Percentiles rank a stretch among this genome's conserved stretches.
Evolutionary conservation across 2,797 vertebrate genomes (phyloP).

Genomic region (Tragopan temminckii): DNA sequence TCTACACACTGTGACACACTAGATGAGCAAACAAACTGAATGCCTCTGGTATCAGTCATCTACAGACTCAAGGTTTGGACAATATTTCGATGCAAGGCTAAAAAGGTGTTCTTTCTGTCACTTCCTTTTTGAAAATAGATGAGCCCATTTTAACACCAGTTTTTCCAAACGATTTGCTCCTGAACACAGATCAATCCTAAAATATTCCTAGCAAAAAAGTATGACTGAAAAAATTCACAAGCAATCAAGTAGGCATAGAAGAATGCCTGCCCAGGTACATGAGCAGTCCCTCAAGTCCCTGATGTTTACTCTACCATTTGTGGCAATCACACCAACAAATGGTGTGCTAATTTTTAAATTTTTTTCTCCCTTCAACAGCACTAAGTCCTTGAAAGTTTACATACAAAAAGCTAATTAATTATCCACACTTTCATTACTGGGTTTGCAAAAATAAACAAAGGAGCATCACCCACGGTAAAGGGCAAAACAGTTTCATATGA

Average conservation of each 20-base stretch:
- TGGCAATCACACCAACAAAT: not conserved
- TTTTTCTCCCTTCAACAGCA: not conserved
- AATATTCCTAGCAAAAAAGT: not conserved
- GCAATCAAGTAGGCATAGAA: not conserved
- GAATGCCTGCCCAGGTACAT: not conserved
- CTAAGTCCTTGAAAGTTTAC: not conserved
- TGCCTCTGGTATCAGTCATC: not conserved
- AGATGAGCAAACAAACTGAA: not conserved
- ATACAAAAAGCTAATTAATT: not conserved
- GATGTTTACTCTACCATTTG: not conserved
- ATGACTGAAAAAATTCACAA: not conserved
- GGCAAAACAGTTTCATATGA: not conserved
- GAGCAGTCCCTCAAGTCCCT: not conserved
- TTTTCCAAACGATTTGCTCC: conserved; percentile 44
- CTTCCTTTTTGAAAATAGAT: not conserved
- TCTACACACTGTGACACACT: not conserved
- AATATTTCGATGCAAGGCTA: not conserved
- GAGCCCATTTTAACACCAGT: not conserved
- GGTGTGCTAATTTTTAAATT: not conserved
- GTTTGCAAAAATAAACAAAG: conserved; percentile 29
- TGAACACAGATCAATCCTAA: not conserved
- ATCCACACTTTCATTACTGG: not conserved
- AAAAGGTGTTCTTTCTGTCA: not conserved
- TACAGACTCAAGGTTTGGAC: not conserved
- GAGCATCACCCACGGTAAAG: not conserved